Base-by-base conservation (phyloP, 2,797 vertebrate genomes). In the Ataeniobius toweri region DNA sequence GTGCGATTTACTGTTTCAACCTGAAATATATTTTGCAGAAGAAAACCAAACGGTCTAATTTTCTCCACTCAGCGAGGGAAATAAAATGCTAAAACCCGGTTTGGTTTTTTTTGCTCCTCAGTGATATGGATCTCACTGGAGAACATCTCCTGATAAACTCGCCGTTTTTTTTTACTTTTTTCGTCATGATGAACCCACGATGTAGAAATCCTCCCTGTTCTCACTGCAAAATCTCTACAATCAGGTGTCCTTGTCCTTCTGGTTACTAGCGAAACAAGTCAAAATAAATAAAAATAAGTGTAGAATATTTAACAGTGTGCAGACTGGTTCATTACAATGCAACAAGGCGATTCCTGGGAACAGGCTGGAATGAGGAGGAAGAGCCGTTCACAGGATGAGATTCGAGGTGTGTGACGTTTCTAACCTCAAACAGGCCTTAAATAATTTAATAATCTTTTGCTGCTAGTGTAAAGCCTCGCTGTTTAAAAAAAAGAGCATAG, bases 401-500 rank as follows among this genome's bases (percentile, higher is more conserved):
- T 68, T 48, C 44, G 39, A 80, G 36, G 59, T 83, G 41, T 69
- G 46, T 68, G 55, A 69, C 50, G 77, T 85, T 85, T 83, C 89
- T 71, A 85, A 93, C 86, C 81, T 80, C 83, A 93, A 87, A 90
- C 48, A 31, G n/a, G 69, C 77, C 91, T 94, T 92, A 88, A 80
- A 85, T 86, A 82, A 86, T 86, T 82, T 63, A 75, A 69, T 79
- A 85, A 61, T 56, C 75, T 84, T 81, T 87, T 91, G 82, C 89
- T 90, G 80, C 90, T 91, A 93, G 78, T 88, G 87, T 89, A 82
- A 90, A 92, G 80, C 86, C 83, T 86, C 81, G 89, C 89, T 77
- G 82, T 89, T 80, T 85, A 92, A 93, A 93, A 89, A 93, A 93
- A 83, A 91, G 80, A 91, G 90, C 90, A 90, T 91, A 92, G 79